Conservation (phyloP, 2,113 vertebrate genomes). For the Bubo scandiacus region DNA sequence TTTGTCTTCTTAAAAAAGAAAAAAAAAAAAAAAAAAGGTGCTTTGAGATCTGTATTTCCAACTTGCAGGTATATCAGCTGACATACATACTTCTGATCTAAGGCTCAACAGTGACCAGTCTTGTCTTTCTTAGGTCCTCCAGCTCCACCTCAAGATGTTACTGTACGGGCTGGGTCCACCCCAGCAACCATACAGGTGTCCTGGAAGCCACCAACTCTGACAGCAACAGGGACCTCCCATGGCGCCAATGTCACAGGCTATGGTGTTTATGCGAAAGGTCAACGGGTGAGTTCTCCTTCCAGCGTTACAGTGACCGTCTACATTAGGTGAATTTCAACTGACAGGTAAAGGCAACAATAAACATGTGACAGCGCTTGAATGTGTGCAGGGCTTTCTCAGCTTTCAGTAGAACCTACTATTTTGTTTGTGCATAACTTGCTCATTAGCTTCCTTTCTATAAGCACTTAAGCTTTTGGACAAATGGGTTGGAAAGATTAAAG, state of each 20-base stretch:
- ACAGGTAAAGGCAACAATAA: background rate
- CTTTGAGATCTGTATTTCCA: background rate
- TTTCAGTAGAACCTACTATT: background rate
- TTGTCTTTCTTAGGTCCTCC: conserved; percentile 83
- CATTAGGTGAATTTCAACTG: background rate
- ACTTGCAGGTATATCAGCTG: background rate
- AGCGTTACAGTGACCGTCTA: fast-evolving
- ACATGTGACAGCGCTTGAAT: background rate
- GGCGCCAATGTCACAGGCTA: conserved; percentile 93
- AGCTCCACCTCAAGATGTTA: conserved; percentile 88
- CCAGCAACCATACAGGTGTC: conserved; percentile 85
- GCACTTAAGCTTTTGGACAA: background rate
- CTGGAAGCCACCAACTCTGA: conserved; percentile 89
- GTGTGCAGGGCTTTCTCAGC: background rate
- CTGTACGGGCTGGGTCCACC: conserved; percentile 81
- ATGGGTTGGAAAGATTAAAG: background rate
- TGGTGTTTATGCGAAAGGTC: conserved; percentile 90
- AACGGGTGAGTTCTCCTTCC: conserved; percentile 81
- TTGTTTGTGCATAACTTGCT: background rate
- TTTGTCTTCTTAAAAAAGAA: background rate
- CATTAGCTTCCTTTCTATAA: background rate
- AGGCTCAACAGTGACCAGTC: background rate
- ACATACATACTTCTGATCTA: background rate
- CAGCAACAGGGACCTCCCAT: conserved; percentile 88
- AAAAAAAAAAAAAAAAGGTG: background rate